Evolutionary conservation across 2,888 invertebrate genomes (phyloP).

Genomic region (Lysandra bellargus): DNA sequence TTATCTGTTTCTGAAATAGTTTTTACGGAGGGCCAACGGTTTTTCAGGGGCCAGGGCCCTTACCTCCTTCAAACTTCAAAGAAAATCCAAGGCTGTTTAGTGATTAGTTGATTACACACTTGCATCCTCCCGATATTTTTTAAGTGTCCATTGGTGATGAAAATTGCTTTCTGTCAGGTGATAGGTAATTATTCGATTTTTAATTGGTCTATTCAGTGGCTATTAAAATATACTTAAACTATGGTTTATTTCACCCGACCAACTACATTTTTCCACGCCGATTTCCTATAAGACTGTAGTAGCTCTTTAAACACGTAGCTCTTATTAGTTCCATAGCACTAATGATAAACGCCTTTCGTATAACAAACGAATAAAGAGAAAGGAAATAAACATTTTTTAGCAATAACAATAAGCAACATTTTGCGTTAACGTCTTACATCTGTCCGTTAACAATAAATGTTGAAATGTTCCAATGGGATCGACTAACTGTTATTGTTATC

Average conservation of each 20-base stretch:
- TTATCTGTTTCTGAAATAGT: neutral
- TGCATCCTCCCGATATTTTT: too few species aligned
- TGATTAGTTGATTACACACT: too few species aligned
- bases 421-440: slow-evolving; percentile 46
- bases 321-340: neutral
- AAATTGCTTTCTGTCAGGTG: too few species aligned
- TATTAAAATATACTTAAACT: too few species aligned
- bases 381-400: slow-evolving; percentile 19
- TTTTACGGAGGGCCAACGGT: too few species aligned
- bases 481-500: slow-evolving; percentile 49
- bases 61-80: too few species aligned
- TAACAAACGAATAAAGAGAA: neutral
- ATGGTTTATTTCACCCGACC: too few species aligned
- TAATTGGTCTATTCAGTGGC: too few species aligned
- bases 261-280: neutral
- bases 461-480: slow-evolving; percentile 40
- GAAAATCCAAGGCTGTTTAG: too few species aligned
- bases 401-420: slow-evolving; percentile 40
- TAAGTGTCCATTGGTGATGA: too few species aligned
- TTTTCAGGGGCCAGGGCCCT: too few species aligned
- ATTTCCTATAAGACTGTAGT: neutral
- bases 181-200: too few species aligned
- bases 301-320: neutral
- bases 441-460: slow-evolving; percentile 57
- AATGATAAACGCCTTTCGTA: neutral